Percentiles rank a stretch among this genome's conserved stretches.
Conservation (phyloP, 2,888 invertebrate genomes). For the Tetranychus truncatus region DNA sequence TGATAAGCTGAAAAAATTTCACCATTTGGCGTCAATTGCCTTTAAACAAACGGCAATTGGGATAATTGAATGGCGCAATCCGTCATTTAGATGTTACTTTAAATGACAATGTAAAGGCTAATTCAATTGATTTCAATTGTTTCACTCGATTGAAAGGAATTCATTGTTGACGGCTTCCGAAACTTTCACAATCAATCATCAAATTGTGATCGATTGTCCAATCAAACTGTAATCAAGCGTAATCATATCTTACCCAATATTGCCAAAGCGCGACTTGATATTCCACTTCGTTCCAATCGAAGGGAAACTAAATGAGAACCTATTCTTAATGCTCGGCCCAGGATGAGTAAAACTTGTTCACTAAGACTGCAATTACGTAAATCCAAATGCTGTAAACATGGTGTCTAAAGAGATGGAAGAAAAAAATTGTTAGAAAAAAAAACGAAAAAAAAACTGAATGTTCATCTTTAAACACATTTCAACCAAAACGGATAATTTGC, state of each 20-base stretch:
- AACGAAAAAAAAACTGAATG: slow-evolving; percentile 10
- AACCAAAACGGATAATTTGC: background rate
- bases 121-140: too few relatives aligned
- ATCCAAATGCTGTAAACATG: slow-evolving; percentile 49
- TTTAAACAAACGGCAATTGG: too few relatives aligned
- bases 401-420: slow-evolving; percentile 39
- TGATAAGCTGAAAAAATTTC: too few relatives aligned
- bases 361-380: slow-evolving; percentile 45
- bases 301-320: slow-evolving; percentile 52
- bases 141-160: background rate
- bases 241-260: slow-evolving; percentile 45
- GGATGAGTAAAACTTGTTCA: slow-evolving; percentile 48
- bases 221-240: background rate
- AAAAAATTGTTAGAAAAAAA: background rate
- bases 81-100: too few relatives aligned
- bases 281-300: slow-evolving; percentile 54
- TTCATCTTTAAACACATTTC: background rate
- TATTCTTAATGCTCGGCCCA: slow-evolving; percentile 52
- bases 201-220: background rate
- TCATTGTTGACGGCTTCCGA: too few relatives aligned
- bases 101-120: too few relatives aligned
- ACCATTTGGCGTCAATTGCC: too few relatives aligned
- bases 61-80: too few relatives aligned
- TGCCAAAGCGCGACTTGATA: slow-evolving; percentile 53
- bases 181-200: background rate